Base-by-base conservation (phyloP, 2,888 invertebrate genomes). In the Osmoderma eremita region DNA sequence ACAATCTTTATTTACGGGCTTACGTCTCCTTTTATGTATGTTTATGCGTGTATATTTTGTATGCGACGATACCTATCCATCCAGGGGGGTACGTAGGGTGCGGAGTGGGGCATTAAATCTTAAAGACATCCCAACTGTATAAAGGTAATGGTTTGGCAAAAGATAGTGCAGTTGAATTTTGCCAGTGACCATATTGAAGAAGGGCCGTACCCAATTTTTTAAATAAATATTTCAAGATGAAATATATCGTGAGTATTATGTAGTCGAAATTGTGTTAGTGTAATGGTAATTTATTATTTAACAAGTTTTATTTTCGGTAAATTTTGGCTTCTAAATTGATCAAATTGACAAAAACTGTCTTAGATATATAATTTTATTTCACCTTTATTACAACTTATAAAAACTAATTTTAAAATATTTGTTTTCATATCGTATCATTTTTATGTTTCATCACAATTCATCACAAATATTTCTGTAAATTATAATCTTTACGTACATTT, bases 221-320 rank as follows among this genome's bases (percentile, higher is more conserved):
- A 8, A 41, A 5, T 42, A 42, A 30, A 30, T 62, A 17, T 13
- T 30, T 15, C 66, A 61, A 61, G 61, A 66, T 66, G 66, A 66
- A 66, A 61, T 54, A 45, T 41, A n/a, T 66, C 39, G 66, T 66
- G 39, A 66, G 66, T 66, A 58, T 50, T 20, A 30, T 53, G 5
- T 18, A 50, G 13, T 24, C 8, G 18, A 4, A 5, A 1, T 45
- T 17, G 18, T 2, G 5, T 5, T 45, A 6, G 45, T 5, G 12
- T 5, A 10, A 45, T 15, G 45, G n/a, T n/a, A n/a, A n/a, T n/a
- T n/a, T n/a, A n/a, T n/a, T n/a, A n/a, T n/a, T n/a, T n/a, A n/a
- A n/a, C n/a, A n/a, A n/a, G n/a, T n/a, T n/a, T n/a, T n/a, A n/a
- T n/a, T n/a, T n/a, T n/a, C n/a, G n/a, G n/a, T n/a, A n/a, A n/a